A percentile compares a stretch with the other conserved stretches of the same genome.
phyloP scores from a whole-genome alignment of 2,797 vertebrate genomes.

The Eleutherodactylus coqui region DNA sequence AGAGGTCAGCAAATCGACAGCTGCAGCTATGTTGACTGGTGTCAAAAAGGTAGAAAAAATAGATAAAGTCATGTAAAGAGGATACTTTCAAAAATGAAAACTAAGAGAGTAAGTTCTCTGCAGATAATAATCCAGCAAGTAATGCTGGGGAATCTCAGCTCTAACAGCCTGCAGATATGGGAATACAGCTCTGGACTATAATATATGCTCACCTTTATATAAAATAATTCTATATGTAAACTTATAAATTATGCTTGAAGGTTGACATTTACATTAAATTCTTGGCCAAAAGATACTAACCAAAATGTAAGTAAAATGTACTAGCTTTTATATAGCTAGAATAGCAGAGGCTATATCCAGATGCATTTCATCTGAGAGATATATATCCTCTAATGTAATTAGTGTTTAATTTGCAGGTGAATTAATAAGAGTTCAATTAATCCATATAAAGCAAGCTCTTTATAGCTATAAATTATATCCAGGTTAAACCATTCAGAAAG shows the following conservation, averaged over 20 bases:
- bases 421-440: slow-evolving; percentile 12
- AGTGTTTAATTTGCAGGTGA: slow-evolving; percentile 11
- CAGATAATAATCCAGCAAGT: not conserved
- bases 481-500: slow-evolving; percentile 10
- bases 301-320: not conserved
- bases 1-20: no score
- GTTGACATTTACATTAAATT: not conserved
- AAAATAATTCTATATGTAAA: not conserved
- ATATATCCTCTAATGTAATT: slow-evolving; percentile 21
- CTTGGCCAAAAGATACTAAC: not conserved
- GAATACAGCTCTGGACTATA: not conserved
- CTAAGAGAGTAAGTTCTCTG: not conserved
- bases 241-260: not conserved
- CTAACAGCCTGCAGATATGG: not conserved
- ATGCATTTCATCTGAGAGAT: not conserved
- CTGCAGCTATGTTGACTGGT: no score
- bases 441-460: not conserved
- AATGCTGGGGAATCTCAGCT: not conserved
- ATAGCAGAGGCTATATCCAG: not conserved
- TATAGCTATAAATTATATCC: slow-evolving; percentile 15
- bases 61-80: not conserved
- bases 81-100: not conserved
- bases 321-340: not conserved
- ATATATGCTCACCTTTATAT: not conserved
- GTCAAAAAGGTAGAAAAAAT: no score